phyloP scores from a whole-genome alignment of 92 coral and sea anemone genomes.

The Montipora capitata region DNA sequence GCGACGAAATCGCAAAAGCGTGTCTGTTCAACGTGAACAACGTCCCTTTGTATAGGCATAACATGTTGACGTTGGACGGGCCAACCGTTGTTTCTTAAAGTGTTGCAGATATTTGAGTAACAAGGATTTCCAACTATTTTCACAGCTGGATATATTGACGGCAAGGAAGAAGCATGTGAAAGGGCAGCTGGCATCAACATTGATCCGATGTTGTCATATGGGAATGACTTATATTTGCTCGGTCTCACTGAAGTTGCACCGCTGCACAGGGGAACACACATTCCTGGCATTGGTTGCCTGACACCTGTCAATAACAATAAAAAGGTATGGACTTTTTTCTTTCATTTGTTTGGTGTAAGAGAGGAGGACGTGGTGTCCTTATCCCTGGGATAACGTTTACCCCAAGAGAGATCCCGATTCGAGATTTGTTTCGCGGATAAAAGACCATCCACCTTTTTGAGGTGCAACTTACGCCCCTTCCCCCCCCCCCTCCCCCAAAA shows the following conservation, averaged over 20 bases:
- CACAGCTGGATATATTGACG: not conserved
- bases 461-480: too few species aligned
- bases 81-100: not conserved
- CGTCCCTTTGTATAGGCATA: constrained; percentile 16
- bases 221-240: constrained; percentile 1
- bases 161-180: not conserved
- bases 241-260: constrained; percentile 3
- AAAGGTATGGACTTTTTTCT: not conserved
- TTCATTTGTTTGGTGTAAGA: not conserved
- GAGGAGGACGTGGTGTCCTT: too few species aligned
- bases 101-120: not conserved
- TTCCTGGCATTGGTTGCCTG: not conserved
- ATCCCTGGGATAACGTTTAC: too few species aligned
- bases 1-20: not conserved
- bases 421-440: too few species aligned
- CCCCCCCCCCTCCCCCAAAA: too few species aligned
- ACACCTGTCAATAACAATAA: constrained; percentile 11
- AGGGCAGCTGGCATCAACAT: not conserved
- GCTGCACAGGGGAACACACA: not conserved
- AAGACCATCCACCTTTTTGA: too few species aligned
- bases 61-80: constrained; percentile 5
- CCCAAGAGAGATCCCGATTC: too few species aligned
- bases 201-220: not conserved
- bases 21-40: constrained; percentile 16
- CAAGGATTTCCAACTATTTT: not conserved